phyloP scores from a whole-genome alignment of 2,797 vertebrate species.

The Erpetoichthys calabaricus region DNA sequence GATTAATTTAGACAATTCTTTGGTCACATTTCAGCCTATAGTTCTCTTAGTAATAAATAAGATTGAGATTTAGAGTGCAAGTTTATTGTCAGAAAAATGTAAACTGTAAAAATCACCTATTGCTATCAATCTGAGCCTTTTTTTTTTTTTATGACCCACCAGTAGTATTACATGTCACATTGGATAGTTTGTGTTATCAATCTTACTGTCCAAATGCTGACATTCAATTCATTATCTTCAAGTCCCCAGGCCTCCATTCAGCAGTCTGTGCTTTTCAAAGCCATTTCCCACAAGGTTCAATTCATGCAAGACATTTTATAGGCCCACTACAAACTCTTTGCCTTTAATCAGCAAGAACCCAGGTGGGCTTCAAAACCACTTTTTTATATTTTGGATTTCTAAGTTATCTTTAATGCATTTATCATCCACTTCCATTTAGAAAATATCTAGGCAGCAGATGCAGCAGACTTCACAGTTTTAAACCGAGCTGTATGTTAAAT shows the following conservation, averaged over 20 bases:
- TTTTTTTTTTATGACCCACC: no score
- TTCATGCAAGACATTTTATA: not conserved
- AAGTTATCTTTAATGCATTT: not conserved
- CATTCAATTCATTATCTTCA: slow-evolving; percentile 4
- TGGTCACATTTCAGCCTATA: no score
- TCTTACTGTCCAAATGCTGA: slow-evolving; percentile 10
- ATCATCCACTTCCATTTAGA: not conserved
- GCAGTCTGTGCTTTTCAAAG: not conserved
- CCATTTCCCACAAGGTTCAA: not conserved
- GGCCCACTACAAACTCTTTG: not conserved
- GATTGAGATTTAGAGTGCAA: no score
- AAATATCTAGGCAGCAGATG: no score
- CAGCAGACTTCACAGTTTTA: no score
- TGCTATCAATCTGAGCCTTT: no score
- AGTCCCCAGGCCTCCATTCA: not conserved
- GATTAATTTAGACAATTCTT: no score
- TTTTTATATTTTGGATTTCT: not conserved
- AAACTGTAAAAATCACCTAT: no score
- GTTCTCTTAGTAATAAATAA: no score
- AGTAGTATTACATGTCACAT: not conserved
- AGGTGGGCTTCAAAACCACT: not conserved
- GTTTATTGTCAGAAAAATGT: no score
- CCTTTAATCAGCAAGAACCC: not conserved
- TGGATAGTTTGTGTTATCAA: slow-evolving; percentile 1
- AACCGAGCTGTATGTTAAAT: no score